Evolutionary conservation across 2,113 vertebrate genomes (phyloP), one percentile per base, ranked within the genome.

Genomic region (Menidia beryllina): DNA sequence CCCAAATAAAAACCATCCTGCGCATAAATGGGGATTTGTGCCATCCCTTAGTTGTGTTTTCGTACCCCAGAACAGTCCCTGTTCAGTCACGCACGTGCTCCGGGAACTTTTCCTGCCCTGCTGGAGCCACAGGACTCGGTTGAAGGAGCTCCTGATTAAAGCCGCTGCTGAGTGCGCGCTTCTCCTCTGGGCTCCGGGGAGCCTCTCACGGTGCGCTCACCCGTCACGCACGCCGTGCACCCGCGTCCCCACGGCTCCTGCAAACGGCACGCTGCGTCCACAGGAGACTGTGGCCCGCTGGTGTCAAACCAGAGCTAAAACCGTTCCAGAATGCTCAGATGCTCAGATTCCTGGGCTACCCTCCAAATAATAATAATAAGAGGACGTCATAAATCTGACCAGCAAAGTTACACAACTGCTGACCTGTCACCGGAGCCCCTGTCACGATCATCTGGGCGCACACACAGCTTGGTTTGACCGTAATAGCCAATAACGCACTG

Each of bases 111-210:
- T 30, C n/a, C n/a, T 3, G 5, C 30, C 54, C n/a, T 10, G 3
- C 55, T 72, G 48, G 12, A 2, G 14, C 62, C 25, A 15, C 11
- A 25, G 63, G 73, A 84, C 50, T 78, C 78, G 58, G 76, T 57
- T 82, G 56, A 72, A 79, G 52, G 70, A 79, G 61, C 68, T 81
- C 58, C 56, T 66, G 86, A 86, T 82, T 84, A 86, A 86, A 86
- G 68, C 17, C 75, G 43, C 69, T 81, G 85, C 83, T 87, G 86
- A 86, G 59, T 70, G 75, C 61, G 77, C 74, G 25, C 55, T 88
- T 86, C 67, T 10, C 82, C 72, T 47, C 69, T 70, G 67, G 63
- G 52, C 65, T 74, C 72, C 67, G 71, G 67, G 70, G 48, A 81
- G 52, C 55, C 69, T 49, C 69, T 25, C 67, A 60, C 54, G 30